These are phyloP conservation scores for Carassius carassius DNA, from an alignment of 2,113 vertebrate species.

Conservation along the genomic window DNA sequence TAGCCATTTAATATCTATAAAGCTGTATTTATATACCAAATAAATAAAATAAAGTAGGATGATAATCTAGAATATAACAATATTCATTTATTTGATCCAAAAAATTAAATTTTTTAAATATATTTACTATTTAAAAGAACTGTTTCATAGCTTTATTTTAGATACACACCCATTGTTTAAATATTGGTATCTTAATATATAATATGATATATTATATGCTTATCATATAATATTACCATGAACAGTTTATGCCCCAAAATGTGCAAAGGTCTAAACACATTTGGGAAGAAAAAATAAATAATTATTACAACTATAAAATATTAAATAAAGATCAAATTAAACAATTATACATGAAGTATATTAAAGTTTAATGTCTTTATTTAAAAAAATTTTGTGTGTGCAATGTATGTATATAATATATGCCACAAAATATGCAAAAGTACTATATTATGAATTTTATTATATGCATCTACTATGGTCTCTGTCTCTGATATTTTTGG, in stretches of 20 bases:
- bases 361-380: no score
- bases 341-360: no score
- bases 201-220: background rate
- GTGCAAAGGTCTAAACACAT: no score
- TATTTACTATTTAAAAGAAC: no score
- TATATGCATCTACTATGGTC: background rate
- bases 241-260: background rate
- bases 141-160: background rate
- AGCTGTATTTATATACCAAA: background rate
- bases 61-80: no score
- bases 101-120: no score
- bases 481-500: background rate
- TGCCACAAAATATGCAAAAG: background rate
- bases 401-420: background rate
- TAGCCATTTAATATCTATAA: background rate
- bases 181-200: background rate
- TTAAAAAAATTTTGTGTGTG: no score
- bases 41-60: background rate
- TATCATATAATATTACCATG: background rate
- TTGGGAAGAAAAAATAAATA: no score
- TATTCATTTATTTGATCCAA: no score
- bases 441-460: background rate
- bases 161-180: background rate
- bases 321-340: background rate
- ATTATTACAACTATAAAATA: no score